Conservation (phyloP, 2,888 invertebrate species). For the Torymus auratus region DNA sequence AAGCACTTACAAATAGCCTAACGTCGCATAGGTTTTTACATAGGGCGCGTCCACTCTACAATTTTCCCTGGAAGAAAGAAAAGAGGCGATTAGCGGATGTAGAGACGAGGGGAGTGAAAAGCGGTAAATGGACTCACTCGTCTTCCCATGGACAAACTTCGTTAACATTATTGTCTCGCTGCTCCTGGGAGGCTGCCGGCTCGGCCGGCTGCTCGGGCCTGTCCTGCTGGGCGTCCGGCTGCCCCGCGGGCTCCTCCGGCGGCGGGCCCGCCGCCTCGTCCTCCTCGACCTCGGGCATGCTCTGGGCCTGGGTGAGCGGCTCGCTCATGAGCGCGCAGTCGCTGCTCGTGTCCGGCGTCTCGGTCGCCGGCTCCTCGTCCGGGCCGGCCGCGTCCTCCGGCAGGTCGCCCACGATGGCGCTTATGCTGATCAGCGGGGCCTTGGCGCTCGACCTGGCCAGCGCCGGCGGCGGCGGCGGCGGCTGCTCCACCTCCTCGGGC, state of each 20-base stretch:
- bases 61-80: slow-evolving; percentile 85
- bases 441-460: slow-evolving; percentile 70
- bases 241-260: slow-evolving; percentile 73
- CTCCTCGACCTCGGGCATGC: slow-evolving; percentile 51
- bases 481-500: slow-evolving; percentile 63
- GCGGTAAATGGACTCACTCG: slow-evolving; percentile 85
- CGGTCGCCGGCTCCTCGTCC: slow-evolving; percentile 51
- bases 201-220: slow-evolving; percentile 51
- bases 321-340: slow-evolving; percentile 57
- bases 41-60: slow-evolving; percentile 92
- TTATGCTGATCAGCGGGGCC: slow-evolving; percentile 85
- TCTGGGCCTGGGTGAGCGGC: slow-evolving; percentile 50
- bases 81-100: too few species aligned
- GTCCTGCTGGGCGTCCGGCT: slow-evolving; percentile 73
- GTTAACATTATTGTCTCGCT: slow-evolving; percentile 81
- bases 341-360: slow-evolving; percentile 54
- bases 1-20: slow-evolving; percentile 89
- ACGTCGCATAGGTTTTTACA: slow-evolving; percentile 95
- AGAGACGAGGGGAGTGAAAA: neutral
- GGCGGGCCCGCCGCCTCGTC: slow-evolving; percentile 67
- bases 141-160: slow-evolving; percentile 97
- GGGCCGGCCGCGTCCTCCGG: slow-evolving; percentile 57
- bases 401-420: slow-evolving; percentile 83
- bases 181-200: slow-evolving; percentile 63
- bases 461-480: slow-evolving; percentile 27